These are phyloP conservation scores for Camelus bactrianus DNA, from an alignment of 2,113 vertebrate species.

Conservation along the genomic window DNA sequence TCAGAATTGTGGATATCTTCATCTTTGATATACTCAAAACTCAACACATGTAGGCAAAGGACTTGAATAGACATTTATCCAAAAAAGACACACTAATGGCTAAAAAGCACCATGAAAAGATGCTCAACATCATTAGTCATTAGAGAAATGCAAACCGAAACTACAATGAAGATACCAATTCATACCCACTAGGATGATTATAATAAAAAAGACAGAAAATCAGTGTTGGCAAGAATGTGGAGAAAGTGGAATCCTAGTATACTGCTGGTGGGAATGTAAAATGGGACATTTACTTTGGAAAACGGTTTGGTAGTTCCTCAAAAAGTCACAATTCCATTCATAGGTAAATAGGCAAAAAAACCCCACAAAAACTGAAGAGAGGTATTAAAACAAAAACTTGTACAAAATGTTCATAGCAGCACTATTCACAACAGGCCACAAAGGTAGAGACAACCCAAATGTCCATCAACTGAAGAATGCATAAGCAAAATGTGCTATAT, in stretches of 20 bases:
- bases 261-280: not conserved
- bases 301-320: slow-evolving; percentile 1
- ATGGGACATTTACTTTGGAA: not conserved
- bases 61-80: not conserved
- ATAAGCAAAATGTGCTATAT: not conserved
- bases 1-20: not conserved
- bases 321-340: slow-evolving; percentile 14
- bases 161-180: not conserved
- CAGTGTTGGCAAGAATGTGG: not conserved
- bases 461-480: not conserved
- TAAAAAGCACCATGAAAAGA: not conserved
- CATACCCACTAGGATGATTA: not conserved
- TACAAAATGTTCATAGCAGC: not conserved
- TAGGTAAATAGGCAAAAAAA: not conserved
- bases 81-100: not conserved
- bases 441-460: not conserved
- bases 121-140: not conserved
- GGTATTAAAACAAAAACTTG: not conserved
- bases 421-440: not conserved
- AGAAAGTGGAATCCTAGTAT: not conserved
- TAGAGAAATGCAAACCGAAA: not conserved
- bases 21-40: not conserved
- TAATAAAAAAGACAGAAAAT: not conserved
- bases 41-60: not conserved
- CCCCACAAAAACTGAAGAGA: not conserved